Evolutionary conservation across 1,140 invertebrate species (phyloP).

Genomic region (Drosophila parabipectinata): DNA sequence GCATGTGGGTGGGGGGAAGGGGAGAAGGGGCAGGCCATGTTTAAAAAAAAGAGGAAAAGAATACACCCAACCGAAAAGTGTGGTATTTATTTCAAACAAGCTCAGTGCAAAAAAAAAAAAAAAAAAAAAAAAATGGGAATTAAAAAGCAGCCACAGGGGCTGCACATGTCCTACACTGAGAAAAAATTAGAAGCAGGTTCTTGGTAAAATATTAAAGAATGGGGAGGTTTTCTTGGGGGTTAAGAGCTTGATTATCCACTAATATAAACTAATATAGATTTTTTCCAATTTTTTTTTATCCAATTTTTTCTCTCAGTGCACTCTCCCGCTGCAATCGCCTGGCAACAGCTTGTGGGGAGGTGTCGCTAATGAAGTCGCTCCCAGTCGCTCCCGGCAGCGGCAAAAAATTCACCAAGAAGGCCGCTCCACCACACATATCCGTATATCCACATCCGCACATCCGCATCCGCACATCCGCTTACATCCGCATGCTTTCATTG

Average conservation of each 20-base stretch:
- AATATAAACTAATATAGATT: too few relatives aligned
- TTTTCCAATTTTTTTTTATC: too few relatives aligned
- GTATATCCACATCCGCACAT: slow-evolving; percentile 5
- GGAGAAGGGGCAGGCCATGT: too few relatives aligned
- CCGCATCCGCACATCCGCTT: neutral
- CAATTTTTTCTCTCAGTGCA: neutral
- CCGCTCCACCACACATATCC: slow-evolving; percentile 15
- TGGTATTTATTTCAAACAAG: slow-evolving; percentile 79
- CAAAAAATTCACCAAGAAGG: slow-evolving; percentile 50
- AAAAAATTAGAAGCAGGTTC: neutral
- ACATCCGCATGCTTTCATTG: slow-evolving; percentile 50
- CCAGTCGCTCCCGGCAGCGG: slow-evolving; percentile 52
- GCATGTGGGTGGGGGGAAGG: too few relatives aligned
- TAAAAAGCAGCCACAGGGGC: slow-evolving; percentile 1
- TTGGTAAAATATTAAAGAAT: too few relatives aligned
- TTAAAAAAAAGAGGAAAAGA: slow-evolving; percentile 6
- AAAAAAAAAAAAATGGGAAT: neutral
- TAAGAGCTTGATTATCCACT: too few relatives aligned
- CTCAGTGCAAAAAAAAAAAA: slow-evolving; percentile 1
- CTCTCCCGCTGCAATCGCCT: slow-evolving; percentile 62
- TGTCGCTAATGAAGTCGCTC: slow-evolving; percentile 82
- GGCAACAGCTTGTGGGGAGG: slow-evolving; percentile 66
- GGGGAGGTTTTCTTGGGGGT: too few relatives aligned
- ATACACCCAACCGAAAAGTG: slow-evolving; percentile 45
- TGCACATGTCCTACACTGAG: neutral